phyloP scores from a whole-genome alignment of 2,797 vertebrate species.

The Xyrichtys novacula region DNA sequence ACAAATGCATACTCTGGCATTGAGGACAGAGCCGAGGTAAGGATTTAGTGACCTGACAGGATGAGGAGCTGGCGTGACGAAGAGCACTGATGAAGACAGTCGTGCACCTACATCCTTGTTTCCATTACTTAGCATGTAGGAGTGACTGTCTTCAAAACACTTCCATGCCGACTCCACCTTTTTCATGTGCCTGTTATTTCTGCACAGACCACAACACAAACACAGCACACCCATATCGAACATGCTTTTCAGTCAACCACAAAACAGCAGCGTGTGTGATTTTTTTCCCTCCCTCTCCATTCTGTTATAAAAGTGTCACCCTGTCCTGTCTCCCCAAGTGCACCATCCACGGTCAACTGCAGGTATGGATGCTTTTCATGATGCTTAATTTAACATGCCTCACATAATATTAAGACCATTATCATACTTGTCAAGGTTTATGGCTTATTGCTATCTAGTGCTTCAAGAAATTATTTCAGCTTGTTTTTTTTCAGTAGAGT shows the following conservation, averaged over 20 bases:
- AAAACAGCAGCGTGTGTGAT: not conserved
- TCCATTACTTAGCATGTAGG: not conserved
- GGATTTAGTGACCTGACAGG: not conserved
- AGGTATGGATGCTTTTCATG: slow-evolving; percentile 21
- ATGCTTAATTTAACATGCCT: not conserved
- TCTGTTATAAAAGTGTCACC: slow-evolving; percentile 21
- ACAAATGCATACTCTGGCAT: not conserved
- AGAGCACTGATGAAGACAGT: not conserved
- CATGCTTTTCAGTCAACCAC: slow-evolving; percentile 27
- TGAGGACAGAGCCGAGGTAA: not conserved
- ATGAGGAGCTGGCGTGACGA: not conserved
- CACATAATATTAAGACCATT: too few species aligned
- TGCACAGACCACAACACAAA: not conserved
- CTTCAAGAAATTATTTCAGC: too few species aligned
- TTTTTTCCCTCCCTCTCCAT: not conserved
- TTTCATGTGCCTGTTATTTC: not conserved
- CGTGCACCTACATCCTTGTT: not conserved
- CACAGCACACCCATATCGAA: slow-evolving; percentile 7
- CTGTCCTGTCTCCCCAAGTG: not conserved
- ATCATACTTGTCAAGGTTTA: too few species aligned
- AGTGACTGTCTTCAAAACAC: not conserved
- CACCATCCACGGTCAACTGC: not conserved
- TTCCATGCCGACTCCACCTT: not conserved
- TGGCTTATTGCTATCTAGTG: too few species aligned
- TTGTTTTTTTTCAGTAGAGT: too few species aligned